Evolutionary conservation across 1,140 invertebrate genomes (phyloP).

Genomic region (Hirudo medicinalis): DNA sequence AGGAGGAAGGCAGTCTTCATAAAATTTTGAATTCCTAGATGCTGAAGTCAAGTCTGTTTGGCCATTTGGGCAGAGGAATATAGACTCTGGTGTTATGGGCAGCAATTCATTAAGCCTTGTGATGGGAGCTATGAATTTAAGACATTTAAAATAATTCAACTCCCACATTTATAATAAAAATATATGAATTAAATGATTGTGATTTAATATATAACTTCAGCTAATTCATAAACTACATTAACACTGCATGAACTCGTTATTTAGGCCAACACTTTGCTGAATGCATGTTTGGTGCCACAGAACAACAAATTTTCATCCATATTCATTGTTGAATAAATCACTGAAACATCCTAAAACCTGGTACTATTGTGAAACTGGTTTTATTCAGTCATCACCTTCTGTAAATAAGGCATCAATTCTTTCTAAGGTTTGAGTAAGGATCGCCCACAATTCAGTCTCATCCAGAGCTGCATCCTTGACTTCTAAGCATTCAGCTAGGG

Average conservation of each 20-base stretch:
- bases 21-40: neutral
- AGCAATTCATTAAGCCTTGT: neutral
- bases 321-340: no score
- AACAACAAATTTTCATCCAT: no score
- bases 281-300: no score
- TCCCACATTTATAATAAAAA: neutral
- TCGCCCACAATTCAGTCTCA: slow-evolving; percentile 1
- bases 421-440: neutral
- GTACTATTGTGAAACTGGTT: no score
- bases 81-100: slow-evolving; percentile 4
- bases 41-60: neutral
- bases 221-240: no score
- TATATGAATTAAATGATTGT: no score
- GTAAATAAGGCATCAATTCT: neutral
- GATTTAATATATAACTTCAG: no score
- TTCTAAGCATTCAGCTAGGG: slow-evolving; percentile 3
- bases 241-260: no score
- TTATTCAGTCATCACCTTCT: neutral
- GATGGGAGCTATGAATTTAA: neutral
- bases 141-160: neutral
- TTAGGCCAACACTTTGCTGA: no score
- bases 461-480: neutral
- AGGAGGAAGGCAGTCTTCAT: slow-evolving; percentile 2
- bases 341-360: no score
- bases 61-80: slow-evolving; percentile 5